These are phyloP conservation scores for Seriola aureovittata DNA, from an alignment of 2,113 vertebrate genomes.

Conservation along the genomic window DNA sequence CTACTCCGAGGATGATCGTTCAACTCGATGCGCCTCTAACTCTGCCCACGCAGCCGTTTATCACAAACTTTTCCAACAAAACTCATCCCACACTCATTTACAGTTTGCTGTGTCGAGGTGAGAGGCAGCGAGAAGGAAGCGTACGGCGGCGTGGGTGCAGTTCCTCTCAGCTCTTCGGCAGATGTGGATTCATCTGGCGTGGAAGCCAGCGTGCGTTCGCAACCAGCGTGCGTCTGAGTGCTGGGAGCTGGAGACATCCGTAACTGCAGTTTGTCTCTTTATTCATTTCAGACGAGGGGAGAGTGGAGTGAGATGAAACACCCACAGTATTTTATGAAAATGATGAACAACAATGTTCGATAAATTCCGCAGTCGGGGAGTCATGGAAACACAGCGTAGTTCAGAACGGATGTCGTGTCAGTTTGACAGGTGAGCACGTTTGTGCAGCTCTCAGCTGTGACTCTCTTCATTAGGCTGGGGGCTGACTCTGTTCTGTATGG, in stretches of 20 bases:
- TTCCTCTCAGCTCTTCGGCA: conserved; percentile 40
- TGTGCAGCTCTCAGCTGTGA: too few species aligned
- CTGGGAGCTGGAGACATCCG: conserved; percentile 30
- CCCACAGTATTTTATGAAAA: too few species aligned
- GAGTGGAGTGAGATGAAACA: not conserved
- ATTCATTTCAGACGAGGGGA: not conserved
- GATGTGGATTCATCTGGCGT: conserved; percentile 30
- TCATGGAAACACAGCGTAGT: too few species aligned
- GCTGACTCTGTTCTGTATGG: too few species aligned
- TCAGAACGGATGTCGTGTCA: too few species aligned
- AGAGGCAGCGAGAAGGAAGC: conserved; percentile 37
- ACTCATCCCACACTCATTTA: conserved; percentile 61
- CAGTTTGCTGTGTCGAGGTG: conserved; percentile 48
- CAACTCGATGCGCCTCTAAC: conserved; percentile 47
- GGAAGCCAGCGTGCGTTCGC: conserved; percentile 29
- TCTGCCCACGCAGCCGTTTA: conserved; percentile 61
- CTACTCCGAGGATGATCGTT: conserved; percentile 23
- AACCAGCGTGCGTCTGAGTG: conserved; percentile 31
- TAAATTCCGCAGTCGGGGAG: not conserved
- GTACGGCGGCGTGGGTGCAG: conserved; percentile 44
- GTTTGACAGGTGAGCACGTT: too few species aligned
- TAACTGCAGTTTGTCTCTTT: conserved; percentile 20
- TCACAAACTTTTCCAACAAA: conserved; percentile 59
- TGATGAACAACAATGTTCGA: too few species aligned
- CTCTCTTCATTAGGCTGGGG: too few species aligned